Base-by-base conservation (phyloP, 2,797 vertebrate genomes). In the Lindbergichthys nudifrons region DNA sequence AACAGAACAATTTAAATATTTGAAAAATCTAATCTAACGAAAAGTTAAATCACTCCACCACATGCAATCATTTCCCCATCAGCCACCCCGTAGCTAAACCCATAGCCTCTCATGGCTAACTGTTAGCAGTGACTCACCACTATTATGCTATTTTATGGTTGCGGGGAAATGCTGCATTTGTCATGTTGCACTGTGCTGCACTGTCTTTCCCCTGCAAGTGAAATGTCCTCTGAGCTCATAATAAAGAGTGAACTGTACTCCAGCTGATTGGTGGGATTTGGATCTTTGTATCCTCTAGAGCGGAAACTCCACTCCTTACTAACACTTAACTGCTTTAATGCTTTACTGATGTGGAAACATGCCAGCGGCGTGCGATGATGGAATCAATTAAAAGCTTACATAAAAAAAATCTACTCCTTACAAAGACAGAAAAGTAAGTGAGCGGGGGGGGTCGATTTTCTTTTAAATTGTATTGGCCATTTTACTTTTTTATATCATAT, bases 311-410 rank as follows among this genome's bases (percentile, higher is more conserved):
- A 48, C 70, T 75, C 42, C 30, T 68, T 48, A 43, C 60, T 69
- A 76, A 81, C 60, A 16, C 71, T 23, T 26, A 39, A 16, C 52
- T 16, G 54, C 15, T 65, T 36, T 26, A 26, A 26, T 26, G 26
- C 26, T 61, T 64, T 10, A 10, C 19, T 70, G 65, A 79, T 63
- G 60, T 71, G 65, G 87, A 90, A 77, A 80, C 59, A 60, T 26
- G 84, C 73, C 87, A 77, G 62, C 45, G 52, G 72, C 3, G 5
- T 21, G 41, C 0, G 45, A 72, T 59, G 66, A 84, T 71, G 51
- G 67, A 80, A 84, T 87, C 81, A 82, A 89, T 88, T 82, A 85
- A 89, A 83, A 82, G 70, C 71, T 41, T 7, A 16, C 23, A 65
- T 81, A 58, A 81, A 87, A 58, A 42, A 32, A n/a, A 54, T 36